Conservation (phyloP, 2,797 vertebrate species). For the Meda fulgida region DNA sequence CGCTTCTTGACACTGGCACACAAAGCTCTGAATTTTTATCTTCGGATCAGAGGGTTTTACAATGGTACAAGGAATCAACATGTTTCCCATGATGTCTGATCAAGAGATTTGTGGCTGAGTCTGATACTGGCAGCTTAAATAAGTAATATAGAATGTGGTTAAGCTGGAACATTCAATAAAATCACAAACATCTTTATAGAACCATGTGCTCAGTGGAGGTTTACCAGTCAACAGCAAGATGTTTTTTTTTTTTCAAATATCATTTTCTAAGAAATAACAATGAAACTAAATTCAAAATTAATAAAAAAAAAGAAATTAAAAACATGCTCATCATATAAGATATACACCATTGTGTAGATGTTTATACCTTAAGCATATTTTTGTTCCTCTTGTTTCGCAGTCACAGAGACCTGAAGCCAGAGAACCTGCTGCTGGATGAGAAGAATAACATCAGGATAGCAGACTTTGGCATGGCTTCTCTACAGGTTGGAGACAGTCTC, state of each 20-base stretch:
- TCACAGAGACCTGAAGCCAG: conserved; percentile 91
- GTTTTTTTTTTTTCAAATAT: not conserved
- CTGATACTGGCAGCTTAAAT: conserved; percentile 12
- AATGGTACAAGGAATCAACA: conserved; percentile 39
- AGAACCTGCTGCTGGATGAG: conserved; percentile 89
- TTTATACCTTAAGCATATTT: conserved; percentile 16
- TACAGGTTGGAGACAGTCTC: conserved; percentile 92
- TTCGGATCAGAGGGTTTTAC: conserved; percentile 52
- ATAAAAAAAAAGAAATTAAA: not conserved
- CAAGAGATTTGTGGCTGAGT: conserved; percentile 33
- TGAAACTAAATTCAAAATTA: not conserved
- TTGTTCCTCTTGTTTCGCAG: conserved; percentile 67
- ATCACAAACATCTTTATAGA: not conserved
- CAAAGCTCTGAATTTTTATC: conserved; percentile 45
- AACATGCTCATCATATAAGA: not conserved
- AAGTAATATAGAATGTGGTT: not conserved
- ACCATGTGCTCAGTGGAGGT: not conserved
- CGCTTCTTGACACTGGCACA: conserved; percentile 42
- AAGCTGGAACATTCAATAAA: conserved; percentile 6
- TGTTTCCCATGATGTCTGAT: conserved; percentile 40
- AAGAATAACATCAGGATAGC: conserved; percentile 92
- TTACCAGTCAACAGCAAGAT: not conserved
- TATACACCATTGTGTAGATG: not conserved
- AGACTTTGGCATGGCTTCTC: conserved; percentile 91
- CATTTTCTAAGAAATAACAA: not conserved